Evolutionary conservation across 2,113 vertebrate genomes (phyloP).

Genomic region (Romanogobio albipinnatus): DNA sequence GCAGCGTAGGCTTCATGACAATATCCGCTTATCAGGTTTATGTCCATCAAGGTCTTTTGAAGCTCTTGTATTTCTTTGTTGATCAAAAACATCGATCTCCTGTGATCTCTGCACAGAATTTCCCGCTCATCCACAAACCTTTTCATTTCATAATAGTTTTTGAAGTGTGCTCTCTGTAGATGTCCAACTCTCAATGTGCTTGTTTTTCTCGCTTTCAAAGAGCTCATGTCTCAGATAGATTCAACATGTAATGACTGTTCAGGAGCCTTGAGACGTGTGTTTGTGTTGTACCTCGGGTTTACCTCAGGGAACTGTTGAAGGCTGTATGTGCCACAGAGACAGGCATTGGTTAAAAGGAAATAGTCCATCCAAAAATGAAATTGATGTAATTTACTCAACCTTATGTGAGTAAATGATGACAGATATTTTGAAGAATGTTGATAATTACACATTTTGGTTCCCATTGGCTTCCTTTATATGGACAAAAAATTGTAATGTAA

Average conservation of each 20-base stretch:
- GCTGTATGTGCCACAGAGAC: background rate
- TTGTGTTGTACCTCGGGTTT: constrained; percentile 14
- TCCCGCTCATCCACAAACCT: constrained; percentile 14
- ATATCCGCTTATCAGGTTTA: constrained; percentile 55
- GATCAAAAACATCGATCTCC: constrained; percentile 45
- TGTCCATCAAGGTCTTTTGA: constrained; percentile 43
- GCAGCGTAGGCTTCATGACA: constrained; percentile 34
- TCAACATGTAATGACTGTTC: constrained; percentile 4
- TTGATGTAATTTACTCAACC: background rate
- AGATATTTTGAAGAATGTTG: background rate
- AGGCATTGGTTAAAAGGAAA: background rate
- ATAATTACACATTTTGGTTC: background rate
- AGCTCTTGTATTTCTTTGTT: constrained; percentile 45
- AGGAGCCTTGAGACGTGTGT: background rate
- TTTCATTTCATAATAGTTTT: constrained; percentile 44
- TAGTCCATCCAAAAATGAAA: background rate
- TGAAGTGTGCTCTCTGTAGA: constrained; percentile 36
- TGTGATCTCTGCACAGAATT: constrained; percentile 36
- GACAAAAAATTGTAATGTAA: background rate
- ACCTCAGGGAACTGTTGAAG: constrained; percentile 25
- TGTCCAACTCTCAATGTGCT: background rate
- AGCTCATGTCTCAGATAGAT: constrained; percentile 25
- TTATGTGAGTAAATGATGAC: background rate
- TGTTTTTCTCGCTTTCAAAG: background rate
- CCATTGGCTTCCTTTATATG: background rate